These are phyloP conservation scores for Tetrapedia diversipes DNA, from an alignment of 2,888 invertebrate genomes.

Conservation along the genomic window DNA sequence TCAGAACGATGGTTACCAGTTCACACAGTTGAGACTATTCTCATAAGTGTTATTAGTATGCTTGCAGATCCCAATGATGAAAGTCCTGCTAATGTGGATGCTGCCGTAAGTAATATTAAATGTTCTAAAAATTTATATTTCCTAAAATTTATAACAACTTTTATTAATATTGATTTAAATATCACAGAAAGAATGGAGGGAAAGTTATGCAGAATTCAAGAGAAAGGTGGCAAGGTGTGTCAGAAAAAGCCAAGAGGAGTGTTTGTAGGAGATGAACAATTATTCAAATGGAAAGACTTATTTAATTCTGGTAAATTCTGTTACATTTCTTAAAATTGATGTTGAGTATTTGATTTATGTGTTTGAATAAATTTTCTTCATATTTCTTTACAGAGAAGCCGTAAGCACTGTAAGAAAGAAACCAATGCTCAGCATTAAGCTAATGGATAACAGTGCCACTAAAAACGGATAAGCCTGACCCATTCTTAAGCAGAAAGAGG, in stretches of 20 bases:
- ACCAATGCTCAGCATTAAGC: constrained; percentile 79
- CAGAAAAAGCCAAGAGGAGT: constrained; percentile 99
- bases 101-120: constrained; percentile 90
- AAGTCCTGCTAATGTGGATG: constrained; percentile 99
- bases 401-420: constrained; percentile 81
- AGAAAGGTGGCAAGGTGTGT: constrained; percentile 99
- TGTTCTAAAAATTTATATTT: neutral
- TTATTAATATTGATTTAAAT: constrained; percentile 35
- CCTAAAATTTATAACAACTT: neutral
- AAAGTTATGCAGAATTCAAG: constrained; percentile 98
- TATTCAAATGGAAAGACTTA: constrained; percentile 82
- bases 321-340: neutral
- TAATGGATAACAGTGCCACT: constrained; percentile 80
- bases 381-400: constrained; percentile 75
- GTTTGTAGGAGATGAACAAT: constrained; percentile 90
- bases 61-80: constrained; percentile 99
- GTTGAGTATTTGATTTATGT: neutral
- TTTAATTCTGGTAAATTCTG: constrained; percentile 81
- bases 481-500: constrained; percentile 75
- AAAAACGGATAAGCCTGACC: constrained; percentile 77
- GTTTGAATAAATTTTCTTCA: neutral
- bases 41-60: constrained; percentile 99
- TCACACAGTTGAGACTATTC: constrained; percentile 99
- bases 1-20: constrained; percentile 99
- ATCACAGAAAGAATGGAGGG: constrained; percentile 98